Evolutionary conservation across 2,888 invertebrate genomes (phyloP), one percentile per base, ranked within the genome.

Genomic region (Camptogramma bilineatum): DNA sequence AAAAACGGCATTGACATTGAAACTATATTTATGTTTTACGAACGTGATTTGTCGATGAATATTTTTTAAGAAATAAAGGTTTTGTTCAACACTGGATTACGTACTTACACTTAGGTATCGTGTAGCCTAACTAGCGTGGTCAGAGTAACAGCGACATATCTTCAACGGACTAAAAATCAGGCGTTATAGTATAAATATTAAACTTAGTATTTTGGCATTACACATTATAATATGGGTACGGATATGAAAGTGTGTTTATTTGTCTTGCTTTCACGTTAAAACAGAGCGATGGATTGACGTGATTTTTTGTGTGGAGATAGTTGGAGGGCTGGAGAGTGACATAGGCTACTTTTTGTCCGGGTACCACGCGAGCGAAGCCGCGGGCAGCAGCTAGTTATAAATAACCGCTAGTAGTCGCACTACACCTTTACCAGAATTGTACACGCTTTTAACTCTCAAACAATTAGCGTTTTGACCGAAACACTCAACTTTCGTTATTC

Each of bases 381-480:
- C n/a, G n/a, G n/a, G n/a, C n/a, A n/a, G n/a, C n/a, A n/a, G n/a
- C n/a, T n/a, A n/a, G n/a, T n/a, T n/a, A n/a, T n/a, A n/a, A 39
- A 13, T 13, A 13, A 13, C 0, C 34, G 39, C 66, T 59, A 1
- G 0, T 44, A 61, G 9, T 52, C 18, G 16, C 24, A 53, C 64
- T 68, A 53, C 44, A 52, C 64, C 68, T 39, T 18, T 34, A 19
- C 24, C 31, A 47, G 57, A 68, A 68, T 68, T 60, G 52, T 66
- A 60, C 59, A 66, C 61, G 62, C 68, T 68, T 68, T 70, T 66
- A 53, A 64, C 64, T 64, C 47, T 55, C 52, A 70, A 70, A 70
- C 70, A 70, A 68, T 70, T 70, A 68, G 57, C 61, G 58, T 66
- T 64, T 64, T 51, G 50, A 50, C 44, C 53, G 56, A 53, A 61